A percentile compares a stretch with the other conserved stretches of the same genome.
phyloP scores from a whole-genome alignment of 2,797 vertebrate genomes.

The Cyprinodon diabolis region DNA sequence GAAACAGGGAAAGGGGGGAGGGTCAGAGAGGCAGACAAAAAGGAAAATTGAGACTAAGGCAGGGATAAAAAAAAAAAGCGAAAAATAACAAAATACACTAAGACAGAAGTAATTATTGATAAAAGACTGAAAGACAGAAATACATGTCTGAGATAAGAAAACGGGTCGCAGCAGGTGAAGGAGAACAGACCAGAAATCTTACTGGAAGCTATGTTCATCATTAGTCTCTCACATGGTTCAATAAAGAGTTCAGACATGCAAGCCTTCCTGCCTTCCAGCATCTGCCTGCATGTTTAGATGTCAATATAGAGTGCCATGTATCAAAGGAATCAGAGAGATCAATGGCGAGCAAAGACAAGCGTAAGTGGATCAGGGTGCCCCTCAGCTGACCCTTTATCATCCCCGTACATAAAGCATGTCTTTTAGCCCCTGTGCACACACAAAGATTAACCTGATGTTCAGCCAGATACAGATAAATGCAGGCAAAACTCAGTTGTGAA shows the following conservation, averaged over 20 bases:
- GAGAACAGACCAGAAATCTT: conserved; percentile 27
- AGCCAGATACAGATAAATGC: conserved; percentile 20
- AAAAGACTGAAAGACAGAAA: conserved; percentile 35
- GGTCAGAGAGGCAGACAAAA: conserved; percentile 3
- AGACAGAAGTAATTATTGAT: conserved; percentile 49
- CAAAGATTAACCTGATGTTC: neutral
- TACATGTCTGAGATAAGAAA: conserved; percentile 33
- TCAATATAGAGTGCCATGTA: conserved; percentile 60
- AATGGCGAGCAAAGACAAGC: conserved; percentile 58
- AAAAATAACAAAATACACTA: conserved; percentile 29
- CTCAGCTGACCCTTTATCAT: conserved; percentile 64
- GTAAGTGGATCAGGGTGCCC: conserved; percentile 68
- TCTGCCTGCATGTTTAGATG: conserved; percentile 60
- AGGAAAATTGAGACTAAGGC: conserved; percentile 24
- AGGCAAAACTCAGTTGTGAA: neutral
- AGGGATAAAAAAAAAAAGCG: conserved; percentile 39
- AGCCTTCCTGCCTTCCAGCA: conserved; percentile 64
- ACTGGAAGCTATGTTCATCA: conserved; percentile 58
- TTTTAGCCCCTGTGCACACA: conserved; percentile 38
- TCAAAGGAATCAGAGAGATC: conserved; percentile 60
- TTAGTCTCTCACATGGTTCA: conserved; percentile 61
- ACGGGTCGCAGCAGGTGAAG: conserved; percentile 50
- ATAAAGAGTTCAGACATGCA: conserved; percentile 60
- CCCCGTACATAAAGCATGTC: conserved; percentile 35
- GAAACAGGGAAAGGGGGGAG: conserved; percentile 13